A percentile compares a stretch with the other conserved stretches of the same genome.
Evolutionary conservation across 2,888 invertebrate genomes (phyloP).

Genomic region (Drepanosiphum platanoidis): DNA sequence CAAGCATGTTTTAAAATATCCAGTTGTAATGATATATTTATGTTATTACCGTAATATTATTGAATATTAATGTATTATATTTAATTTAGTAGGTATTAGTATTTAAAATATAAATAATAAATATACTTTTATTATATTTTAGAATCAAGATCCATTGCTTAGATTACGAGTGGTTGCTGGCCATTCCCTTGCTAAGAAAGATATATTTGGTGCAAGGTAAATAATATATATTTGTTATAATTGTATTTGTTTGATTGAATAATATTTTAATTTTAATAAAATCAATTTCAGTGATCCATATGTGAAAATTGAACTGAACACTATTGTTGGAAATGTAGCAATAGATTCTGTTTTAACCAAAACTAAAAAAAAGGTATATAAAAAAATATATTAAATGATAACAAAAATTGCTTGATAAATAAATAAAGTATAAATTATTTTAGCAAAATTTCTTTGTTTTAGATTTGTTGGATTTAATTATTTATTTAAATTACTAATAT

Average conservation of each 20-base stretch:
- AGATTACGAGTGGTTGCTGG: conserved; percentile 83
- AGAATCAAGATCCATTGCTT: conserved; percentile 60
- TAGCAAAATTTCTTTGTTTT: too few relatives aligned
- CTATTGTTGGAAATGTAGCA: conserved; percentile 84
- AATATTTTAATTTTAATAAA: conserved; percentile 4
- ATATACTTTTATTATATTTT: conserved; percentile 17
- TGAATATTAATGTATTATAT: not conserved
- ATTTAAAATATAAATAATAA: not conserved
- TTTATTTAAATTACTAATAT: not conserved
- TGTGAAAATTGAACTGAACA: conserved; percentile 90
- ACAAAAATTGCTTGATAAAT: not conserved
- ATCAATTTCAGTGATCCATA: conserved; percentile 87
- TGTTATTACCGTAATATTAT: too few relatives aligned
- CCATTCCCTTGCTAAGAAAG: conserved; percentile 94
- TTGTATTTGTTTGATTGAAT: conserved; percentile 39
- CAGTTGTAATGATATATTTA: too few relatives aligned
- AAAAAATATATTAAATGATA: conserved; percentile 17
- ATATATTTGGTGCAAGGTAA: conserved; percentile 98
- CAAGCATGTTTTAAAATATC: too few relatives aligned
- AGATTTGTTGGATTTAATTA: too few relatives aligned
- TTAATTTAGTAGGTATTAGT: not conserved
- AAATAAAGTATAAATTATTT: too few relatives aligned
- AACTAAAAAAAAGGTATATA: conserved; percentile 90
- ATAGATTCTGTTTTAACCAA: conserved; percentile 94
- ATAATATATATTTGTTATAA: conserved; percentile 40